phyloP scores from a whole-genome alignment of 2,797 vertebrate genomes.

The Macropodus opercularis region DNA sequence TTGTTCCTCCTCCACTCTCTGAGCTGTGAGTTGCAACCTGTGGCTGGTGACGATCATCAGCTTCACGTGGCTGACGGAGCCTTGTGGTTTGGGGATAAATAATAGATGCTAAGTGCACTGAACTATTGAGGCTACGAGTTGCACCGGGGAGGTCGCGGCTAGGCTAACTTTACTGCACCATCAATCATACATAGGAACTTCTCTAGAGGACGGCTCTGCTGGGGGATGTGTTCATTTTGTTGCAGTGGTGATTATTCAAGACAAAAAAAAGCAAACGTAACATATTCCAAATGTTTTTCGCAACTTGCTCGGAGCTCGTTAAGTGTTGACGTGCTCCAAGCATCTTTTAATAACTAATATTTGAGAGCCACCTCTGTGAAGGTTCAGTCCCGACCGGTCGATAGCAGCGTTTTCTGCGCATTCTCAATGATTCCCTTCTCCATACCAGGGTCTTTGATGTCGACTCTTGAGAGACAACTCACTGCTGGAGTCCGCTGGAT shows the following conservation, averaged over 20 bases:
- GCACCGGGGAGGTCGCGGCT: slow-evolving; percentile 42
- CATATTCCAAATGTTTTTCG: slow-evolving; percentile 10
- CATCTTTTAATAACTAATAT: slow-evolving; percentile 37
- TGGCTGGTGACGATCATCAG: slow-evolving; percentile 36
- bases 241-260: background rate
- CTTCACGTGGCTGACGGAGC: slow-evolving; percentile 44
- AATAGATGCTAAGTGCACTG: slow-evolving; percentile 70
- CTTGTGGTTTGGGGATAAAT: slow-evolving; percentile 69
- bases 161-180: slow-evolving; percentile 21
- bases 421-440: slow-evolving; percentile 62
- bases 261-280: too few species aligned
- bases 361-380: slow-evolving; percentile 34
- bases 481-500: slow-evolving; percentile 69
- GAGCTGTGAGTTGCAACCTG: slow-evolving; percentile 31
- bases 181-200: slow-evolving; percentile 35
- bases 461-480: slow-evolving; percentile 68
- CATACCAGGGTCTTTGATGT: slow-evolving; percentile 73
- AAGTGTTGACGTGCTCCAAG: slow-evolving; percentile 22
- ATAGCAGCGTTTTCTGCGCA: slow-evolving; percentile 39
- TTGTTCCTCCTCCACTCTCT: slow-evolving; percentile 30
- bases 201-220: background rate
- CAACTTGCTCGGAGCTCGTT: background rate
- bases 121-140: slow-evolving; percentile 57
- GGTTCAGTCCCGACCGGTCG: slow-evolving; percentile 46
- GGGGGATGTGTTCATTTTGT: background rate